Evolutionary conservation across 2,888 invertebrate species (phyloP).

Genomic region (Cistogaster globosa): DNA sequence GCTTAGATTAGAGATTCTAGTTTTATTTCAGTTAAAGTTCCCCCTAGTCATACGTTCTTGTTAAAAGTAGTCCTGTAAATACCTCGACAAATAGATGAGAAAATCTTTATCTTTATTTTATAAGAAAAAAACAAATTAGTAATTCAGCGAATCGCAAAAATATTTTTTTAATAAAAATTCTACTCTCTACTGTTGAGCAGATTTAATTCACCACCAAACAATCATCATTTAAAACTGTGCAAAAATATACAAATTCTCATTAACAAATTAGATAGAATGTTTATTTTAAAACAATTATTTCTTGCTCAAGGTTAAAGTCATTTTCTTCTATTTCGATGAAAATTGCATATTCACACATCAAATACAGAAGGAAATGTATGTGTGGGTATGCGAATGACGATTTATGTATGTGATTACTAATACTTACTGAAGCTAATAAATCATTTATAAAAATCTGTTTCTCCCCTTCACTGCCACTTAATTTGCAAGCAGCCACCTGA

Average conservation of each 20-base stretch:
- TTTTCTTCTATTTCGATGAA: slow-evolving; percentile 42
- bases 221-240: slow-evolving; percentile 28
- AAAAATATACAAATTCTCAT: neutral
- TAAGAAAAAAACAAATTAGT: too few relatives aligned
- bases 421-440: slow-evolving; percentile 63
- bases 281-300: slow-evolving; percentile 65
- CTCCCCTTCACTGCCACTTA: slow-evolving; percentile 26
- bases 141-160: too few relatives aligned
- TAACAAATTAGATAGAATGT: slow-evolving; percentile 57
- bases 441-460: slow-evolving; percentile 69
- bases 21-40: too few relatives aligned
- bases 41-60: too few relatives aligned
- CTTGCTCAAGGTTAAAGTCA: slow-evolving; percentile 60
- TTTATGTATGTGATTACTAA: slow-evolving; percentile 62
- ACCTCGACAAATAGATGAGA: too few relatives aligned
- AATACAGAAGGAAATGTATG: neutral
- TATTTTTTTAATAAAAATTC: neutral
- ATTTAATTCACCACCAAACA: neutral
- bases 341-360: slow-evolving; percentile 36
- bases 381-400: slow-evolving; percentile 28
- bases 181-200: neutral
- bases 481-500: neutral
- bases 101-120: too few relatives aligned
- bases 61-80: too few relatives aligned
- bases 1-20: too few relatives aligned